Evolutionary conservation across 2,113 vertebrate species (phyloP), one percentile per base, ranked within the genome.

Genomic region (Lophochroa leadbeateri): DNA sequence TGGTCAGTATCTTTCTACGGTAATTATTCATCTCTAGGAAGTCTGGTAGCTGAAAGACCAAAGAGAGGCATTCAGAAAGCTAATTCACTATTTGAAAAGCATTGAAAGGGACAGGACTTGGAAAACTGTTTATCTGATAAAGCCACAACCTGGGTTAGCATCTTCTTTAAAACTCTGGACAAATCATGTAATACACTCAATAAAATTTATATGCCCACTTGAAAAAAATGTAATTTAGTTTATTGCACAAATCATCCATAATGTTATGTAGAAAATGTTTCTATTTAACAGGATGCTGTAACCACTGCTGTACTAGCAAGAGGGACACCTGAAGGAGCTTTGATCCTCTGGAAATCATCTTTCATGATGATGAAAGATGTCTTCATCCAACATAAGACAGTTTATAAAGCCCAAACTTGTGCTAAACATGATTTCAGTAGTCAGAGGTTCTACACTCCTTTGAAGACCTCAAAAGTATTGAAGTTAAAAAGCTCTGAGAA

Each of bases 251-350:
- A 35, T 58, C 20, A n/a, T 58, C 57, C 57, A 35, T 23, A n/a
- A 19, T n/a, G 21, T 71, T 29, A 83, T 7, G 12, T 1, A 0
- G 11, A 70, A 79, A 69, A 8, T 33, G 1, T 10, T 74, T 82
- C 35, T 61, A 0, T 60, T 70, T 78, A 63, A 47, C 23, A 52
- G 8, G 17, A 18, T 61, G 13, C 13, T 47, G 11, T 61, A 78
- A 78, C 9, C 0, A 1, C 20, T 74, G 31, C 28, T 49, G 6
- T 47, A 43, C 3, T 33, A 46, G 28, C 0, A 0, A 78, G 7
- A 78, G 13, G 13, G 90, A 41, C 6, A 29, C 24, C 24, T 90
- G 39, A 71, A 79, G 29, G 37, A 71, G 12, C 9, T 85, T 74
- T 31, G 17, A 65, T 57, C 29, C 12, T 43, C 8, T 58, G 46